Conservation (phyloP, 1,140 invertebrate species). For the Latrodectus geometricus region DNA sequence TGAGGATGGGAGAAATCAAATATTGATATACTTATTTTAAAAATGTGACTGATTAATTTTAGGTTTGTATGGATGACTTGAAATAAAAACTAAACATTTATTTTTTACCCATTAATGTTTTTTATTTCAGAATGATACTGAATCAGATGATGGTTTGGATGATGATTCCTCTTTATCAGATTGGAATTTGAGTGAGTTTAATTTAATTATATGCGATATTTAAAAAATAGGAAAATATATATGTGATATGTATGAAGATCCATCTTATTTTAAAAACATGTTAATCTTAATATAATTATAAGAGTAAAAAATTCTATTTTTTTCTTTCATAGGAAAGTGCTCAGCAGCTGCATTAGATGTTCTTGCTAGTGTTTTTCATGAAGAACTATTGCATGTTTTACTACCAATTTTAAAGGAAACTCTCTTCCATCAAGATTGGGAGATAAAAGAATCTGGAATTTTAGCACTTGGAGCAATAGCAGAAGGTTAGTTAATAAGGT, state of each 20-base stretch:
- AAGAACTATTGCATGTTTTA: conserved; percentile 92
- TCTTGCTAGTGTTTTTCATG: conserved; percentile 95
- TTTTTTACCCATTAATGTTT: not conserved
- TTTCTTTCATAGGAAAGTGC: conserved; percentile 80
- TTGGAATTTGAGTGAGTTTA: conserved; percentile 87
- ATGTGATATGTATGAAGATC: too few relatives aligned
- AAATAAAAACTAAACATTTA: too few relatives aligned
- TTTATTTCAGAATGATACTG: conserved; percentile 74
- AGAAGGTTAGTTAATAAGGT: too few relatives aligned
- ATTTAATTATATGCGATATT: too few relatives aligned
- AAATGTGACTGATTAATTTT: too few relatives aligned
- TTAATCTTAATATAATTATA: not conserved
- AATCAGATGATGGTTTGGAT: conserved; percentile 83
- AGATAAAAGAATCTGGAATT: conserved; percentile 96
- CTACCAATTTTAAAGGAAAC: conserved; percentile 97
- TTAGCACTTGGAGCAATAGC: conserved; percentile 96
- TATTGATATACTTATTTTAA: too few relatives aligned
- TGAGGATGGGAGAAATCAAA: too few relatives aligned
- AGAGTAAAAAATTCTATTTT: conserved; percentile 1
- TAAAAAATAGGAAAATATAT: too few relatives aligned
- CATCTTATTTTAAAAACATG: too few relatives aligned
- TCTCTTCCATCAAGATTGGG: conserved; percentile 95
- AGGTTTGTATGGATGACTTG: too few relatives aligned
- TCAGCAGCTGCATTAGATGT: conserved; percentile 98
- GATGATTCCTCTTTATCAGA: conserved; percentile 89